These are phyloP conservation scores for Octopus bimaculoides DNA, from an alignment of 1,140 invertebrate genomes.

Conservation along the genomic window DNA sequence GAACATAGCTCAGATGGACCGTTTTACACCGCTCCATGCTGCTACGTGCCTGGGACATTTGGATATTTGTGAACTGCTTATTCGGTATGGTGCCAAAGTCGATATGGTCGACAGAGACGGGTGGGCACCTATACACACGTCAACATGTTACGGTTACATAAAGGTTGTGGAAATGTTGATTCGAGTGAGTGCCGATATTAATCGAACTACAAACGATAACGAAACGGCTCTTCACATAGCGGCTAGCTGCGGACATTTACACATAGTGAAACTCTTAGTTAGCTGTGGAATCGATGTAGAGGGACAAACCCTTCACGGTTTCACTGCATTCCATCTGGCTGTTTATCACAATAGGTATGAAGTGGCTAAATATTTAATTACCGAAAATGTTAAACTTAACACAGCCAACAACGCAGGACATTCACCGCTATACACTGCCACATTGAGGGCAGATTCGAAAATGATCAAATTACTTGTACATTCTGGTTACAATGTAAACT, in stretches of 20 bases:
- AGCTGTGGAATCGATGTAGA: slow-evolving; percentile 29
- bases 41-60: slow-evolving; percentile 44
- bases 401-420: slow-evolving; percentile 25
- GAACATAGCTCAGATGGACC: slow-evolving; percentile 44
- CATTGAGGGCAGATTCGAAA: neutral
- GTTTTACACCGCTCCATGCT: slow-evolving; percentile 46
- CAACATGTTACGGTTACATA: slow-evolving; percentile 44
- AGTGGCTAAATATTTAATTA: slow-evolving; percentile 36
- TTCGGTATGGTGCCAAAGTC: slow-evolving; percentile 36
- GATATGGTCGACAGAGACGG: slow-evolving; percentile 39
- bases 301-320: slow-evolving; percentile 35
- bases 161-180: slow-evolving; percentile 35
- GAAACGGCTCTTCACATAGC: slow-evolving; percentile 45
- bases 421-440: slow-evolving; percentile 34
- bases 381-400: slow-evolving; percentile 35
- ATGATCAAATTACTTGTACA: slow-evolving; percentile 4
- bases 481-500: slow-evolving; percentile 1
- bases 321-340: slow-evolving; percentile 43
- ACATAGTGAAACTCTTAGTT: slow-evolving; percentile 33
- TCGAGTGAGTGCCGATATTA: slow-evolving; percentile 29
- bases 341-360: slow-evolving; percentile 39
- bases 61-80: slow-evolving; percentile 33
- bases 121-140: slow-evolving; percentile 47
- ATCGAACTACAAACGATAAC: slow-evolving; percentile 31
- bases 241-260: slow-evolving; percentile 35